A percentile compares a stretch with the other conserved stretches of the same genome.
Evolutionary conservation across 2,113 vertebrate genomes (phyloP).

Genomic region (Pelmatolapia mariae): DNA sequence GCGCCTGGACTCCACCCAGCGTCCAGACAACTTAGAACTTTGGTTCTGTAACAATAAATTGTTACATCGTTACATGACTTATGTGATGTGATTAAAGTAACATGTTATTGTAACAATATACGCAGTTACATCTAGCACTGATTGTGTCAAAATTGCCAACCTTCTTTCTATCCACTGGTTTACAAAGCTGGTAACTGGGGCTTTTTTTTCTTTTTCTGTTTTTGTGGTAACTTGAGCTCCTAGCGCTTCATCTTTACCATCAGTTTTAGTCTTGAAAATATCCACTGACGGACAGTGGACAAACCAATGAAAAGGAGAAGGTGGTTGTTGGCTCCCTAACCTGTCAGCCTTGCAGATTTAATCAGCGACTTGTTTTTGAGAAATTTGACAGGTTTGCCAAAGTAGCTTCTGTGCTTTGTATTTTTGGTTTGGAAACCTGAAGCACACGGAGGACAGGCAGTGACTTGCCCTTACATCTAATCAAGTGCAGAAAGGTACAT

Average conservation of each 20-base stretch:
- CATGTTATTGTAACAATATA: rapidly evolving
- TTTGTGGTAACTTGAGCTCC: neutral
- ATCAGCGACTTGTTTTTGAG: neutral
- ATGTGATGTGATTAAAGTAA: neutral
- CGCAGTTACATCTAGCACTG: neutral
- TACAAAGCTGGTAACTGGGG: neutral
- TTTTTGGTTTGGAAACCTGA: neutral
- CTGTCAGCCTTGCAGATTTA: neutral
- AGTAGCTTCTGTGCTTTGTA: neutral
- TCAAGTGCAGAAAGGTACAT: neutral
- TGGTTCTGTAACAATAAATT: neutral
- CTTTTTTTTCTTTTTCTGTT: neutral
- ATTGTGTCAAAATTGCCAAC: neutral
- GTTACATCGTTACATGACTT: rapidly evolving
- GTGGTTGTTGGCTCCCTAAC: neutral
- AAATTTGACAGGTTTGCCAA: neutral
- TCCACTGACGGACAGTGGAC: neutral
- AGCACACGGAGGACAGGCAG: neutral
- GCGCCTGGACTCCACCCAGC: neutral
- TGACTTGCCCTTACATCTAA: neutral
- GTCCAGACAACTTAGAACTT: neutral
- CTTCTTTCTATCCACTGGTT: neutral
- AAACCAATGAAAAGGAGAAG: neutral
- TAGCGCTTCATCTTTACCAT: neutral
- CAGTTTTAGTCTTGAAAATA: neutral